phyloP scores from a whole-genome alignment of 2,888 invertebrate species.

The Metacarcinus magister region DNA sequence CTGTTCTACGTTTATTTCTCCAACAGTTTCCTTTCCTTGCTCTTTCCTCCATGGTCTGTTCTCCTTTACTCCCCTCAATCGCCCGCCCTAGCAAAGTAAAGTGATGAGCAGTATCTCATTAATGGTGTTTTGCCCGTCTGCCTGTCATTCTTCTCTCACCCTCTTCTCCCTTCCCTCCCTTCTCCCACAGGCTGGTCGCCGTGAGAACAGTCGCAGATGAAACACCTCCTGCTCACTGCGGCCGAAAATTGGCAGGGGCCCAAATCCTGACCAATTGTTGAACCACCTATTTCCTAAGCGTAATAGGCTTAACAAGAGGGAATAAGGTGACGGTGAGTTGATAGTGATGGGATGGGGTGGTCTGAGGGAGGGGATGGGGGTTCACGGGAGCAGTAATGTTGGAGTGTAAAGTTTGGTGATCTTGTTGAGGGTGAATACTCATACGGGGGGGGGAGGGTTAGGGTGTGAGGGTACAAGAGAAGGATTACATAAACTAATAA shows the following conservation, averaged over 20 bases:
- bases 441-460: not conserved
- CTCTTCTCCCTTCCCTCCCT: not conserved
- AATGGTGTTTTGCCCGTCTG: slow-evolving; percentile 51
- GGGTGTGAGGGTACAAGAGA: not conserved
- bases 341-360: not conserved
- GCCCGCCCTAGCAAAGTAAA: not conserved
- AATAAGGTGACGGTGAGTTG: slow-evolving; percentile 64
- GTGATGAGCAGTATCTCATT: slow-evolving; percentile 53
- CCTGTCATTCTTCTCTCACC: not conserved
- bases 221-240: slow-evolving; percentile 52
- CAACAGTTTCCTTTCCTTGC: not conserved
- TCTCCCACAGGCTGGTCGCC: not conserved
- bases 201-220: slow-evolving; percentile 72
- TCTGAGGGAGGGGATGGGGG: not conserved
- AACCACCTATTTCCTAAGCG: slow-evolving; percentile 68
- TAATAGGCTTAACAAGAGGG: slow-evolving; percentile 69
- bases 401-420: not conserved
- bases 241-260: slow-evolving; percentile 72
- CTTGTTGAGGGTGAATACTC: not conserved
- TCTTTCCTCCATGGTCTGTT: not conserved
- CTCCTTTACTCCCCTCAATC: not conserved
- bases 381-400: not conserved
- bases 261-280: slow-evolving; percentile 74
- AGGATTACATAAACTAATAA: not conserved
- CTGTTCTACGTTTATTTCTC: slow-evolving; percentile 19